phyloP scores from a whole-genome alignment of 2,113 vertebrate species.

The Paradoxurus hermaphroditus region DNA sequence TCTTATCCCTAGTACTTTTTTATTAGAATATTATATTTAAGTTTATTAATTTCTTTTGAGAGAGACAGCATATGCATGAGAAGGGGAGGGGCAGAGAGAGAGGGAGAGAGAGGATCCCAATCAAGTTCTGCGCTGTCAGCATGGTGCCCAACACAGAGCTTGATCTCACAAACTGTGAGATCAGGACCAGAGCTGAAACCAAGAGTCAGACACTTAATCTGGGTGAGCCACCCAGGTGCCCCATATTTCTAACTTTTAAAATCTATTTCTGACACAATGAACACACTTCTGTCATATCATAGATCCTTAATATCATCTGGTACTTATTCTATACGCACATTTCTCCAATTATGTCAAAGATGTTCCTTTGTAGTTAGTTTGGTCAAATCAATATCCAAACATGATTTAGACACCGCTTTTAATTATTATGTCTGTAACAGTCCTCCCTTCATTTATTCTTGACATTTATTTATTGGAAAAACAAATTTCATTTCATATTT shows the following conservation, averaged over 20 bases:
- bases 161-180: too few species aligned
- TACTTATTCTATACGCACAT: neutral
- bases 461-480: neutral
- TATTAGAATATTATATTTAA: neutral
- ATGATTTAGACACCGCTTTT: neutral
- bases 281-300: neutral
- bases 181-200: too few species aligned
- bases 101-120: too few species aligned
- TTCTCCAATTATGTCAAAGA: neutral
- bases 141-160: too few species aligned
- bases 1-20: neutral
- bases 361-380: neutral
- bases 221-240: too few species aligned
- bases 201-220: too few species aligned
- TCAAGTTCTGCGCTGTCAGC: too few species aligned
- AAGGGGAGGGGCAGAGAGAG: too few species aligned
- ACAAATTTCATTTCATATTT: neutral
- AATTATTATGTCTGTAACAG: neutral
- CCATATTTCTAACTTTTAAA: neutral
- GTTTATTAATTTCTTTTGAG: too few species aligned
- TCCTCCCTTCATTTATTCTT: neutral
- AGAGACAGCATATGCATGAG: too few species aligned
- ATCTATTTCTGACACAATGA: neutral
- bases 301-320: neutral
- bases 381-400: neutral